Evolutionary conservation across 2,888 invertebrate species (phyloP).

Genomic region (Caenorhabditis sp.): DNA sequence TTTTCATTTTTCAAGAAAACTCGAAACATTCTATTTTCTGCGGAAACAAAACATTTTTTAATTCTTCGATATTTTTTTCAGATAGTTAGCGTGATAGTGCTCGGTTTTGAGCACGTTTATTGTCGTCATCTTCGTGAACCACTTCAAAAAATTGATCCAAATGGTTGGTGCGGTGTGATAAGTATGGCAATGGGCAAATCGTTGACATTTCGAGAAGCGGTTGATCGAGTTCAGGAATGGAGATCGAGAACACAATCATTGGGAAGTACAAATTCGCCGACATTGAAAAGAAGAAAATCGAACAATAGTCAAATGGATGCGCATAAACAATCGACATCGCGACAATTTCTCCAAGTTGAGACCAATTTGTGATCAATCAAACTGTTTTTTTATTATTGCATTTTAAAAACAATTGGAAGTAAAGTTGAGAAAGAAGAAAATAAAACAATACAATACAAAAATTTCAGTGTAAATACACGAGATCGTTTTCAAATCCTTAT

Average conservation of each 20-base stretch:
- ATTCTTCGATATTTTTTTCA: no score
- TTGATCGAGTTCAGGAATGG: conserved; percentile 67
- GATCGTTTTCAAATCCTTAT: no score
- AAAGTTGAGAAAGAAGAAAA: no score
- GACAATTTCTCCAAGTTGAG: conserved; percentile 38
- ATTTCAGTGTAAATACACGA: no score
- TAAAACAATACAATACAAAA: no score
- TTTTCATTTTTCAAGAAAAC: no score
- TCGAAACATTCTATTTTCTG: no score
- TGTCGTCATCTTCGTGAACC: conserved; percentile 87
- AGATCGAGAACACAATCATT: conserved; percentile 51
- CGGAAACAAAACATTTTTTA: no score
- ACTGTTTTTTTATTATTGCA: no score
- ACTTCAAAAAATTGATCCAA: conserved; percentile 85
- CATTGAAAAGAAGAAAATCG: conserved; percentile 32
- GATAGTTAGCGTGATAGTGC: conserved; percentile 84
- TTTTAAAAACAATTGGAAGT: no score
- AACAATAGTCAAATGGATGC: conserved; percentile 17
- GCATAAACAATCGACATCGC: neutral
- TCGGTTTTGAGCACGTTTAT: conserved; percentile 90
- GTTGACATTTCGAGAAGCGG: conserved; percentile 62
- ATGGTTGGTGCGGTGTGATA: conserved; percentile 91
- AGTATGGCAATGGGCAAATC: conserved; percentile 77
- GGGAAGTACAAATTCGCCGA: conserved; percentile 46
- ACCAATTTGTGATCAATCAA: conserved; percentile 25